Percentiles rank a stretch among this genome's conserved stretches.
These are phyloP conservation scores for Meteorus colon DNA, from an alignment of 2,888 invertebrate species.

Conservation along the genomic window DNA sequence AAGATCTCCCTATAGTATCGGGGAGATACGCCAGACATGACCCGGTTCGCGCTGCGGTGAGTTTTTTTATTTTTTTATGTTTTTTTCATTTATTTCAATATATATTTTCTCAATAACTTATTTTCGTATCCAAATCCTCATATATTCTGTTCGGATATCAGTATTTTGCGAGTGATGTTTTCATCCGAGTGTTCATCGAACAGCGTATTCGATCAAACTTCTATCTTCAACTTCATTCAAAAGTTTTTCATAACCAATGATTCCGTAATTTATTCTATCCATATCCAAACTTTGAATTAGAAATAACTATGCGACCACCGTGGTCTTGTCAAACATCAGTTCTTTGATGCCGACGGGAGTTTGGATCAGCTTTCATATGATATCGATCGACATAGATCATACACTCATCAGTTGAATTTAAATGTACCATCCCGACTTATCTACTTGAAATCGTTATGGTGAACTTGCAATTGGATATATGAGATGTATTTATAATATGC, in stretches of 20 bases:
- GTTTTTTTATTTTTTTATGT: constrained; percentile 51
- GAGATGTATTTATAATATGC: constrained; percentile 16
- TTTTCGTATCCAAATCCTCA: neutral
- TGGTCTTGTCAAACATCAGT: neutral
- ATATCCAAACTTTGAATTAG: too few relatives aligned
- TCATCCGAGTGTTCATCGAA: too few relatives aligned
- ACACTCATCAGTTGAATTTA: neutral
- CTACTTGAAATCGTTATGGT: neutral
- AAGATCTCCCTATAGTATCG: constrained; percentile 46
- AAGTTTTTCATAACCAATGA: too few relatives aligned
- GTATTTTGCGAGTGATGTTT: neutral
- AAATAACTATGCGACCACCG: neutral
- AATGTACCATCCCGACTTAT: neutral
- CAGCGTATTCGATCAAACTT: too few relatives aligned
- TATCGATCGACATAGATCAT: neutral
- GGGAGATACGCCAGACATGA: constrained; percentile 63
- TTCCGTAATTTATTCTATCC: too few relatives aligned
- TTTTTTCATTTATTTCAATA: constrained; percentile 23
- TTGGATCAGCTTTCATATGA: neutral
- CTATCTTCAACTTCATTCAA: too few relatives aligned
- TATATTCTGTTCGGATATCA: neutral
- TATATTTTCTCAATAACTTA: constrained; percentile 17
- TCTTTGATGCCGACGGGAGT: neutral
- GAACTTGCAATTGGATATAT: constrained; percentile 24
- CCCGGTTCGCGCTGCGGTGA: constrained; percentile 70